phyloP scores from a whole-genome alignment of 2,113 vertebrate genomes.

The Indri indri region DNA sequence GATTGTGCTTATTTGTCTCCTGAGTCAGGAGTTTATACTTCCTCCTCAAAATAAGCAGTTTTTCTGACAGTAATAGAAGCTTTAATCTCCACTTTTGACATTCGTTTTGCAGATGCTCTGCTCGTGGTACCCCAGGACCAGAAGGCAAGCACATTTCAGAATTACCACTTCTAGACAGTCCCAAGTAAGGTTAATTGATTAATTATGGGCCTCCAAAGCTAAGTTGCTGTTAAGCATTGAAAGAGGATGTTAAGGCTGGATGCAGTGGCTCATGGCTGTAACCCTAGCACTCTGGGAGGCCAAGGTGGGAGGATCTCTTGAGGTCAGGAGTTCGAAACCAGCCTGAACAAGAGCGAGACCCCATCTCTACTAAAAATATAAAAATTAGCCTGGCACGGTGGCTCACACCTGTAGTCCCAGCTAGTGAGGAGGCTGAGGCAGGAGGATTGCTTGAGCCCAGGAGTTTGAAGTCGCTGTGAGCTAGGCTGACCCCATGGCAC shows the following conservation, averaged over 20 bases:
- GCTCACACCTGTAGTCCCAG: neutral
- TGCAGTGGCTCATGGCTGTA: too few species aligned
- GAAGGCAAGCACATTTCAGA: slow-evolving; percentile 76
- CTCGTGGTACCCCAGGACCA: slow-evolving; percentile 51
- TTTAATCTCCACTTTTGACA: neutral
- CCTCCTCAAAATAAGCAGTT: neutral
- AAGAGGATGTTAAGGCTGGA: neutral
- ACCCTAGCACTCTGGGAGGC: too few species aligned
- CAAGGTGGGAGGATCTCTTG: too few species aligned
- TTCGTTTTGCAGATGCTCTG: slow-evolving; percentile 67
- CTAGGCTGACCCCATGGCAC: neutral
- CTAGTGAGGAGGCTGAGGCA: neutral
- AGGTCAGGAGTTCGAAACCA: too few species aligned
- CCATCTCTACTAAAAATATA: too few species aligned
- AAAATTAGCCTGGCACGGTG: neutral
- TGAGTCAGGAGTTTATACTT: neutral
- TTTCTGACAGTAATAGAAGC: neutral
- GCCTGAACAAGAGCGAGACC: too few species aligned
- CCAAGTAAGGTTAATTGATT: slow-evolving; percentile 80
- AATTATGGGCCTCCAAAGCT: neutral
- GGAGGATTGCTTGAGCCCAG: neutral
- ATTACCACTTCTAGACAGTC: slow-evolving; percentile 78
- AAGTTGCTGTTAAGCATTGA: neutral
- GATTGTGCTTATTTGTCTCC: neutral
- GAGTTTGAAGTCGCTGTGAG: neutral